Evolutionary conservation across 2,888 invertebrate genomes (phyloP).

Genomic region (Germaria angustata): DNA sequence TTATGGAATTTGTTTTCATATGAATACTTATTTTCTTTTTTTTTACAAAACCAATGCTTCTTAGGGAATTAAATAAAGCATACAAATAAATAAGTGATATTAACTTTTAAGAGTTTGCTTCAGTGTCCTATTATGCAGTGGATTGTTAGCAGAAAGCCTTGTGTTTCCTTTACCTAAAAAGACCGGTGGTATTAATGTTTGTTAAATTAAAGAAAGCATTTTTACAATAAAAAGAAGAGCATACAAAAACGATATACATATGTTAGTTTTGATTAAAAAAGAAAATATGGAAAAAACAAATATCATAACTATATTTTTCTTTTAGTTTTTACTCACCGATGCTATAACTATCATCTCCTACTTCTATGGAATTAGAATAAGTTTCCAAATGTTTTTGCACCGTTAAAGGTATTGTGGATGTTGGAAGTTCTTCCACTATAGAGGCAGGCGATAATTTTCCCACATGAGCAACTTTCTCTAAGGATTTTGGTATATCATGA

Average conservation of each 20-base stretch:
- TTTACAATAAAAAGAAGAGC: slow-evolving; percentile 66
- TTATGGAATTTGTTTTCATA: neutral
- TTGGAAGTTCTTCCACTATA: slow-evolving; percentile 72
- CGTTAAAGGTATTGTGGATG: slow-evolving; percentile 60
- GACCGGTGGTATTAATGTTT: slow-evolving; percentile 40
- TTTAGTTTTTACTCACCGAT: slow-evolving; percentile 72
- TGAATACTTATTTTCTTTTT: neutral
- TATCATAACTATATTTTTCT: neutral
- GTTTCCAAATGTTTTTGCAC: slow-evolving; percentile 10
- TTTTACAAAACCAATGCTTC: slow-evolving; percentile 62
- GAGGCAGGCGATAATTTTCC: slow-evolving; percentile 73
- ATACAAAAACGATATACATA: slow-evolving; percentile 57
- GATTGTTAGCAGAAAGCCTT: slow-evolving; percentile 78
- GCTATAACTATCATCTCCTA: slow-evolving; percentile 73
- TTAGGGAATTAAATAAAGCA: slow-evolving; percentile 44
- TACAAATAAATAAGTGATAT: slow-evolving; percentile 69
- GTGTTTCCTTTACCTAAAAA: slow-evolving; percentile 73
- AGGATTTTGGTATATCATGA: slow-evolving; percentile 71
- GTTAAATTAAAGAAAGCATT: slow-evolving; percentile 56
- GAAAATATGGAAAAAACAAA: slow-evolving; percentile 50
- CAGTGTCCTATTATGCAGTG: slow-evolving; percentile 78
- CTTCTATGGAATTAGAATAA: slow-evolving; percentile 16
- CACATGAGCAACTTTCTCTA: slow-evolving; percentile 66
- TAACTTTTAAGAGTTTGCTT: slow-evolving; percentile 77
- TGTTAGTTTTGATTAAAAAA: slow-evolving; percentile 52